A percentile compares a stretch with the other conserved stretches of the same genome.
Conservation (phyloP, 2,888 invertebrate genomes). For the Heliconius ethilla region DNA sequence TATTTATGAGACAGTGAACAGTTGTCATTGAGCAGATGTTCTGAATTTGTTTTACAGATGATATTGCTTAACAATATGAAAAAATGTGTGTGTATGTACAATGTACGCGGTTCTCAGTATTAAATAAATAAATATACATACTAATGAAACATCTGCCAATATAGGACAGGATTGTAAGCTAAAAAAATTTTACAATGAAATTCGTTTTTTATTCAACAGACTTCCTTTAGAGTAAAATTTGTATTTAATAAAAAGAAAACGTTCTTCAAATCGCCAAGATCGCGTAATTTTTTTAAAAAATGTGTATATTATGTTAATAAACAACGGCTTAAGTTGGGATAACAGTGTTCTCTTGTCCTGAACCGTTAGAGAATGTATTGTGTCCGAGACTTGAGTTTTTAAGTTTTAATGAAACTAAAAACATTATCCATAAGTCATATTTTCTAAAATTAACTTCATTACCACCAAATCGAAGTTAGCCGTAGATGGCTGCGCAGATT, state of each 20-base stretch:
- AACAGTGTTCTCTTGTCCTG: slow-evolving; percentile 3
- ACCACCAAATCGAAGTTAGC: no score
- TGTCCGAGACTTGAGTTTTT: slow-evolving; percentile 4
- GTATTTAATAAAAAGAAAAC: slow-evolving; percentile 2
- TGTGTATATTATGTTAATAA: slow-evolving; percentile 16
- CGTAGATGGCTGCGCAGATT: no score
- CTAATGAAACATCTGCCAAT: slow-evolving; percentile 68
- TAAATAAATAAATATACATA: slow-evolving; percentile 11
- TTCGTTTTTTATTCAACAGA: slow-evolving; percentile 39
- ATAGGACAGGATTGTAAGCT: slow-evolving; percentile 70
- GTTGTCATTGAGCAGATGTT: slow-evolving; percentile 21
- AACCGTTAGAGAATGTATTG: slow-evolving; percentile 11
- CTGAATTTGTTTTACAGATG: slow-evolving; percentile 21
- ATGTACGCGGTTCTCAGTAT: slow-evolving; percentile 4
- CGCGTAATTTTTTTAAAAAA: slow-evolving; percentile 15
- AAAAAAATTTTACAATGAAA: slow-evolving; percentile 49
- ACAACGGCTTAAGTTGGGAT: background rate
- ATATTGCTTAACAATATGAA: slow-evolving; percentile 14
- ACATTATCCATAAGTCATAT: background rate
- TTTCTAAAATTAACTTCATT: no score
- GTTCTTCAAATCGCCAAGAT: slow-evolving; percentile 16
- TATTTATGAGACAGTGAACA: background rate
- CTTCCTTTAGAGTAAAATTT: background rate
- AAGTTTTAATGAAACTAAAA: background rate
- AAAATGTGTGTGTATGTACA: slow-evolving; percentile 3